Evolutionary conservation across 2,888 invertebrate genomes (phyloP), one percentile per base, ranked within the genome.

Genomic region (Drosophila falleni): DNA sequence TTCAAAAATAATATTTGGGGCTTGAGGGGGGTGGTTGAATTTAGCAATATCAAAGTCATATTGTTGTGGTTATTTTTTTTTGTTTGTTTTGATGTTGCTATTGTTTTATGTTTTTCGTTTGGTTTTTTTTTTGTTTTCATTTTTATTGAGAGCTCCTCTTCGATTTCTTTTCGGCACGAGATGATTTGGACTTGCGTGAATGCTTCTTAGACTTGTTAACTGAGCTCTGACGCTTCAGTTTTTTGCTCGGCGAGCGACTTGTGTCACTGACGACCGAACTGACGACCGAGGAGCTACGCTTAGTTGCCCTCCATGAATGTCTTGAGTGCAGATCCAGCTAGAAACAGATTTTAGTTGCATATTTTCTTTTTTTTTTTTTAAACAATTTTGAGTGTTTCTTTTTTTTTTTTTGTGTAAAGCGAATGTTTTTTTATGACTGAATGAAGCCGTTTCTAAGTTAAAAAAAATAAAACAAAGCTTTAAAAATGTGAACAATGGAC

Each of bases 261-360:
- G 56, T 23, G 70, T 67, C 87, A 69, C 84, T 87, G 59, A 65
- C 33, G 50, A 44, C 42, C 9, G 74, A 75, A 63, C 75, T 75
- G 76, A 71, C 47, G 60, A 51, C 66, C 77, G 64, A 62, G 63
- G 87, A 78, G 65, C 73, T 80, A 83, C 89, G 86, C 80, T 86
- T 86, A 89, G 71, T 87, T 87, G 67, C 88, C 80, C 76, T 89
- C 86, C 88, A 85, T 87, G 69, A 47, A 81, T 35, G 84, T 67
- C 69, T 87, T 87, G 88, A 76, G 71, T 75, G 78, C 74, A 69
- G 81, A 66, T 87, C 86, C 86, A 87, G 86, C 86, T 87, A 87
- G 86, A 87, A 87, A 86, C 82, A 89, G 80, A 85, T 85, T 84
- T 82, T 73, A 76, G 53, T 81, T 65, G 59, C 44, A 55, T 66